phyloP scores from a whole-genome alignment of 2,113 vertebrate species.

The Ursus arctos region DNA sequence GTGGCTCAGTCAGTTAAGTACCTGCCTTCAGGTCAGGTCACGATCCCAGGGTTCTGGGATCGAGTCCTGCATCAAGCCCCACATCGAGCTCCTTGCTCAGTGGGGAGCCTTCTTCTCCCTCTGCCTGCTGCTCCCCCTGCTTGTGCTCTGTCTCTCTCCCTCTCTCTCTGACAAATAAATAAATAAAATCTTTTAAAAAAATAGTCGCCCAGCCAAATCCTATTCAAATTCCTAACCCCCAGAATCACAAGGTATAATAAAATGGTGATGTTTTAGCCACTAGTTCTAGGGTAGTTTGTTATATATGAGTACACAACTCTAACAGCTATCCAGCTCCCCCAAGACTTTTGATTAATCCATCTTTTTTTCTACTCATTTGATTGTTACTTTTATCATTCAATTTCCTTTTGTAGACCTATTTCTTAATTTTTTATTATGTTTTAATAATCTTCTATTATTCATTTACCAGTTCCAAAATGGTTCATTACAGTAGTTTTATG shows the following conservation, averaged over 20 bases:
- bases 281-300: not conserved
- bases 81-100: no score
- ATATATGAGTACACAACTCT: not conserved
- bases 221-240: not conserved
- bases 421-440: not conserved
- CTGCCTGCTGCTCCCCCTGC: no score
- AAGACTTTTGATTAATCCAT: not conserved
- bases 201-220: not conserved
- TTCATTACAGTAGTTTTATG: not conserved
- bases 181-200: not conserved
- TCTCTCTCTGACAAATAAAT: no score
- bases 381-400: not conserved
- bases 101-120: no score
- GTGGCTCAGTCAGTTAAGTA: no score
- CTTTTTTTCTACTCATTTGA: not conserved
- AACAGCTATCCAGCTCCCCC: not conserved
- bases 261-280: not conserved
- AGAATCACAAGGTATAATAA: not conserved
- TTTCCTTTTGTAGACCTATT: not conserved
- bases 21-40: no score
- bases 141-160: no score
- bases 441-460: not conserved
- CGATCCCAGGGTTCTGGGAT: no score
- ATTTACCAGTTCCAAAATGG: not conserved
- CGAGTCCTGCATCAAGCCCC: no score